Percentiles rank a stretch among this genome's conserved stretches.
Conservation (phyloP, 2,113 vertebrate species). For the Pica pica region DNA sequence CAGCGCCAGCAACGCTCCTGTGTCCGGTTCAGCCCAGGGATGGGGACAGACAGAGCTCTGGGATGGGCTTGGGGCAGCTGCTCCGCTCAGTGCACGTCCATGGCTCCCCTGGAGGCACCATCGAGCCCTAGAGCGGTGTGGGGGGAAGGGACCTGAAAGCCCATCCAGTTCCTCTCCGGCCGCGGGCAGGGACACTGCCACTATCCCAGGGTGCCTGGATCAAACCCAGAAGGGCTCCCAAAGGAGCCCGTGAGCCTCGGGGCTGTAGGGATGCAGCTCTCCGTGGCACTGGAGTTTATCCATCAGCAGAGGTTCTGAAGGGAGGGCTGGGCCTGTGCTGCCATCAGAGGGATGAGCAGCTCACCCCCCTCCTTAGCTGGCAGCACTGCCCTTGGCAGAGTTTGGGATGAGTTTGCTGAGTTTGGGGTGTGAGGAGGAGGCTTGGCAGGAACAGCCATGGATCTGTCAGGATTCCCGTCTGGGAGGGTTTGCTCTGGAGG, state of each 20-base stretch:
- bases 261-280: neutral
- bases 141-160: neutral
- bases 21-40: neutral
- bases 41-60: neutral
- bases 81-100: neutral
- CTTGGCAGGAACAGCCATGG: neutral
- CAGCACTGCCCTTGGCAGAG: neutral
- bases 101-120: neutral
- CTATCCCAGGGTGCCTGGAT: fast-evolving
- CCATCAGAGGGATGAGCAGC: neutral
- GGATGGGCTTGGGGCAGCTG: neutral
- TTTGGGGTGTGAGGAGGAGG: neutral
- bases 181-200: neutral
- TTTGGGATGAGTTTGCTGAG: neutral
- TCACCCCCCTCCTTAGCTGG: neutral
- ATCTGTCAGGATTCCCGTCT: neutral
- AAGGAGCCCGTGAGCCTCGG: neutral
- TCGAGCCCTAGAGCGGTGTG: neutral
- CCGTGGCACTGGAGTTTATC: fast-evolving
- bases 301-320: fast-evolving
- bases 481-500: neutral
- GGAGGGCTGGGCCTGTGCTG: neutral
- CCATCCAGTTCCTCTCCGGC: neutral
- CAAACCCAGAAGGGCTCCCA: neutral
- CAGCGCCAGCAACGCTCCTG: neutral